Evolutionary conservation across 2,888 invertebrate genomes (phyloP), one percentile per base, ranked within the genome.

Genomic region (Lasioglossum lativentre): DNA sequence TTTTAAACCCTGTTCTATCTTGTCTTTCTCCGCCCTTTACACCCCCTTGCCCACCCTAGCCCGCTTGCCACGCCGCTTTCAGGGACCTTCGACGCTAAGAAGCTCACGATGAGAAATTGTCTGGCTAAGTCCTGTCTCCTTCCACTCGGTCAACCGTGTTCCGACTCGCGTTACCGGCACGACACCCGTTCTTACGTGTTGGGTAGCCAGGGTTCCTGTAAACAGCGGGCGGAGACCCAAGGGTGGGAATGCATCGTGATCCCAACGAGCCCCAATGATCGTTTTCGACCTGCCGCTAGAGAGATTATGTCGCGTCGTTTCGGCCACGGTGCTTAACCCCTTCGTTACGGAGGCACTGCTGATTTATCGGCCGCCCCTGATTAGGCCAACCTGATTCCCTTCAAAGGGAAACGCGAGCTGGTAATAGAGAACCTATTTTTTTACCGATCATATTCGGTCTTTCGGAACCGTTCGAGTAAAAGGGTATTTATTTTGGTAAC

Each of bases 41-140:
- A 72, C 66, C 27, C 5, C 30, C 12, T 4, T 40, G 40, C 52
- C 30, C 45, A 23, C 38, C 38, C 6, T 47, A 2, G 68, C 10
- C 5, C 47, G 30, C 8, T 47, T 77, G 38, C 27, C 52, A 6
- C 52, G 74, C 66, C 56, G 66, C 70, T 80, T 76, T 80, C 80
- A 71, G 71, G 38, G 84, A 83, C 79, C 76, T 86, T 85, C 86
- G 86, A 80, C 88, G 81, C 80, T 91, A 90, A 91, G 91, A 90
- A 90, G 91, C 90, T 91, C 91, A 88, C 72, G 87, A 88, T 87
- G 91, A 91, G 81, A 91, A 91, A 91, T 91, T 87, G 88, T 88
- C 87, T 84, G 89, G 87, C 90, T 89, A 91, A 87, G 87, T 87
- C 86, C 83, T 77, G 83, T 84, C 86, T 74, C 75, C 78, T 87